These are phyloP conservation scores for Ophioderma brevispina DNA, from an alignment of 35 echinoderm and acorn worm species.

Conservation along the genomic window DNA sequence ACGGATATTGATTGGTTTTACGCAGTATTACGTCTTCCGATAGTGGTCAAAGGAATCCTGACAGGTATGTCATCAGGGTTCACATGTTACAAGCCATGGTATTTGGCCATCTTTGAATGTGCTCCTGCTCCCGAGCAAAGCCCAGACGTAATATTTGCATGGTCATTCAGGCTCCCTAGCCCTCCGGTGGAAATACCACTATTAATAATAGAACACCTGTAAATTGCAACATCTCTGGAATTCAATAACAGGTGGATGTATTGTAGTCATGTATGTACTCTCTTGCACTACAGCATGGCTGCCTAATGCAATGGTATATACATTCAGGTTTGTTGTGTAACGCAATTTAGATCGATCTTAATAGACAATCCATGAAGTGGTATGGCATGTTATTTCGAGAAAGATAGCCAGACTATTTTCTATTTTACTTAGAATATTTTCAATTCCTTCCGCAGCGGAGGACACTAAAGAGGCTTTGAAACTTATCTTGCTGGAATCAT, in stretches of 20 bases:
- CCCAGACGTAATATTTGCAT: too few species aligned
- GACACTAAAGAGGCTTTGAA: slow-evolving; percentile 59
- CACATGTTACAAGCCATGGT: not conserved
- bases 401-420: not conserved
- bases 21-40: not conserved
- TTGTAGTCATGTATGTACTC: too few species aligned
- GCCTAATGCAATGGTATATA: not conserved
- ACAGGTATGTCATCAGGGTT: not conserved
- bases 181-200: too few species aligned
- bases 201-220: too few species aligned
- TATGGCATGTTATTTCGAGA: too few species aligned
- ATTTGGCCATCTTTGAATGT: not conserved
- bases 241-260: too few species aligned
- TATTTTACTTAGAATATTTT: not conserved
- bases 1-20: not conserved
- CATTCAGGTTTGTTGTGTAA: not conserved
- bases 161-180: too few species aligned
- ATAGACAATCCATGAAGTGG: too few species aligned
- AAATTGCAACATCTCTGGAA: too few species aligned
- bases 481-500: slow-evolving; percentile 75
- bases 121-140: too few species aligned
- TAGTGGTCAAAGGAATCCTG: not conserved
- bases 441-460: slow-evolving; percentile 32
- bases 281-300: not conserved
- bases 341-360: not conserved